Base-by-base conservation (phyloP, 2,113 vertebrate genomes). In the Gymnogyps californianus region DNA sequence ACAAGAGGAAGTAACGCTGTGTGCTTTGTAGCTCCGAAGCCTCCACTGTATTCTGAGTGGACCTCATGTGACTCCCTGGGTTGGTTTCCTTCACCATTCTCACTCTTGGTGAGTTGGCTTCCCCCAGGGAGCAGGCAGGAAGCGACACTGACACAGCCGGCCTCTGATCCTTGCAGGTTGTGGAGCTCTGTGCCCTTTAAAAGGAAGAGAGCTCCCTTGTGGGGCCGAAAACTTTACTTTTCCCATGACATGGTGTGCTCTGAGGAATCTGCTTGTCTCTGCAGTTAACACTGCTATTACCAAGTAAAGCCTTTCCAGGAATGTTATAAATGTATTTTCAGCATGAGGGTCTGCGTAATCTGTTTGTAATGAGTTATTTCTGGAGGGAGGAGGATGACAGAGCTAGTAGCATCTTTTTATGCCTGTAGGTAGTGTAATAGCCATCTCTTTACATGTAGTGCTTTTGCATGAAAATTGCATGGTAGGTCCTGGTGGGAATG, bases 111-210 rank as follows among this genome's bases (percentile, higher is more conserved):
- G 85, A 79, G 76, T 21, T 52, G 2, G 49, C 85, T 89, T 96
- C 89, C 94, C 82, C 2, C 18, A 13, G 71, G 84, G 87, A 90
- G 55, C 65, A 38, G 79, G 78, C 87, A 95, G 97, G 96, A 96
- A 97, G 80, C 3, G 7, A 8, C 40, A 8, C 16, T 64, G 89
- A 90, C 82, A 83, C 79, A 40, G 83, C 34, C 7, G 4, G 89
- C 46, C 84, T 77, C 89, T 66, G 89, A 66, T 88, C 85, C 61
- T 83, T 44, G 61, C 31, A 52, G 83, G 36, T 5, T 93, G 72
- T 51, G 76, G 28, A 80, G 61, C 87, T 91, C 66, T 64, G 36
- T 94, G 89, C 79, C 87, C 89, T 95, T n/a, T 9, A 17, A 87
- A 89, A 87, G 93, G 89, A 93, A 96, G 84, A 77, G 92, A 80